Percentiles rank a stretch among this genome's conserved stretches.
Conservation (phyloP, 2,797 vertebrate species). For the Enteromius anoplus region DNA sequence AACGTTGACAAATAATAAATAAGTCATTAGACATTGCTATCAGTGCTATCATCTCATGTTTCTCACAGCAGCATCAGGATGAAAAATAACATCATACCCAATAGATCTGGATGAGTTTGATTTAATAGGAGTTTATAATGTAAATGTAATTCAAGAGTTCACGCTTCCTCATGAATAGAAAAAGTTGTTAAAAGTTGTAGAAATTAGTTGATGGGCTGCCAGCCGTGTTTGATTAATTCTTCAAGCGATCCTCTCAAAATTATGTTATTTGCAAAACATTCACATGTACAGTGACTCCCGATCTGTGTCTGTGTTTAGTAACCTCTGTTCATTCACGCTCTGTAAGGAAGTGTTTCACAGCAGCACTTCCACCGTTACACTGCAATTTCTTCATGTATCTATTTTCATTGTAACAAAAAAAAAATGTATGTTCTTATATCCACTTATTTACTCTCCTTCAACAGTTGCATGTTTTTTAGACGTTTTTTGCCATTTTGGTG, state of each 20-base stretch:
- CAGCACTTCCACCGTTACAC: background rate
- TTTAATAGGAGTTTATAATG: background rate
- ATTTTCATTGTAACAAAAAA: too few relatives aligned
- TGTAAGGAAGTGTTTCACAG: background rate
- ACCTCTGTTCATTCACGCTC: background rate
- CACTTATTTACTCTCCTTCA: too few relatives aligned
- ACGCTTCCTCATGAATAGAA: too few relatives aligned
- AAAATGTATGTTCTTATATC: too few relatives aligned
- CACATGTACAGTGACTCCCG: background rate
- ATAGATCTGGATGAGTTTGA: background rate
- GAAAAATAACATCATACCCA: background rate
- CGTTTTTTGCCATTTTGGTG: background rate
- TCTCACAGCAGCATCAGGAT: background rate
- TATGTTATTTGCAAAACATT: too few relatives aligned
- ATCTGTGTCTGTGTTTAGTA: background rate
- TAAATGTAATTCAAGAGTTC: too few relatives aligned
- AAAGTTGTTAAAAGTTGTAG: too few relatives aligned
- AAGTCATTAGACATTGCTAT: too few relatives aligned
- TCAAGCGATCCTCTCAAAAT: too few relatives aligned
- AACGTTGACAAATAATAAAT: background rate
- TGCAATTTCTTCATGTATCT: background rate
- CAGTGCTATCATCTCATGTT: background rate
- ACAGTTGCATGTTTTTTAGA: too few relatives aligned
- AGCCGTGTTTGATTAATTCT: too few relatives aligned
- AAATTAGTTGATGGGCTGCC: too few relatives aligned